Base-by-base conservation (phyloP, 1,140 invertebrate genomes). In the Drosophila simulans region DNA sequence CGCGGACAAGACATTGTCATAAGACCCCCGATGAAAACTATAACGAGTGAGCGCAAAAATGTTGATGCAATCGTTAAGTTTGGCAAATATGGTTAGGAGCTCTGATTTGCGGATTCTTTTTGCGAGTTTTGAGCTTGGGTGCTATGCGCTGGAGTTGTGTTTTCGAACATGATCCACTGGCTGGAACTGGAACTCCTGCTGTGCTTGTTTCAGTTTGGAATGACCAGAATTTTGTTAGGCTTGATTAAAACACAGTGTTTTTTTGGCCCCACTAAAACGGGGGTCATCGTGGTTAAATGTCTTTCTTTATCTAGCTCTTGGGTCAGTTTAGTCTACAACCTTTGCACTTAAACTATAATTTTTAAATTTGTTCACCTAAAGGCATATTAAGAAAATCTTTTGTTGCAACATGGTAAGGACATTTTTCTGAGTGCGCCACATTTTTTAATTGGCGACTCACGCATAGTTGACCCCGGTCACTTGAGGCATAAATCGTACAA, bases 31-130 rank as follows among this genome's bases (percentile, higher is more conserved):
- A 40, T 34, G 51, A 43, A 64, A 64, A 53, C 62, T 59, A 34
- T 68, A 80, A 80, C 80, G 59, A 78, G 75, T 46, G 45, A 58
- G 73, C 56, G 40, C 49, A 60, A 65, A 74, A 80, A 75, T 70
- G 63, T 76, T 82, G 83, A 86, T 86, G 83, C 84, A 88, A 89
- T 88, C 84, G 84, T 89, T 89, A 89, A 80, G 88, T 84, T 89
- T 75, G 84, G 85, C 84, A 89, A 89, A 89, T 89, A 89, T 89
- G 84, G 84, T 64, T 78, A 80, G 73, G 49, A 83, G 52, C 85
- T 75, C 80, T 71, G 71, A 58, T 72, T 70, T 81, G 80, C 59
- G 45, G 45, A 39, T 71, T 73, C 63, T 69, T 37, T 46, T n/a
- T 46, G 22, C 42, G 12, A 51, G 59, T 66, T 71, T 75, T 58